These are phyloP conservation scores for Saccopteryx bilineata DNA, from an alignment of 2,113 vertebrate species.

Conservation along the genomic window DNA sequence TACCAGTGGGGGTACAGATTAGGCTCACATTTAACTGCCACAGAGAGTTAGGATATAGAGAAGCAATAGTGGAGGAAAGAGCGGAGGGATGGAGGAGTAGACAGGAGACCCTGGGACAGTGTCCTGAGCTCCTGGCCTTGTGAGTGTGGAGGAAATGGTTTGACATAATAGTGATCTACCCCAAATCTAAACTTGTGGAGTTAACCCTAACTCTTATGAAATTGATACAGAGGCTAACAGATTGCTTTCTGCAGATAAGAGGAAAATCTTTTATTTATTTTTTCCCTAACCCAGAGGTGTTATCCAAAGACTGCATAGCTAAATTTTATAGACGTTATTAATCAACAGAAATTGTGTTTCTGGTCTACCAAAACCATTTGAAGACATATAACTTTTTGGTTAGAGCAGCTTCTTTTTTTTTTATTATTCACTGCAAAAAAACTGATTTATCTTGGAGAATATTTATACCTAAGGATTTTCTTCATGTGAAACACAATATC, in stretches of 20 bases:
- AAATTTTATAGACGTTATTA: not conserved
- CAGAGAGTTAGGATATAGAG: not conserved
- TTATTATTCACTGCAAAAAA: not conserved
- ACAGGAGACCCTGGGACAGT: not conserved
- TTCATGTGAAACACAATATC: not conserved
- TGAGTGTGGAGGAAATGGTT: not conserved
- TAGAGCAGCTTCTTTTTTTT: not conserved
- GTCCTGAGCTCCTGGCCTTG: not conserved
- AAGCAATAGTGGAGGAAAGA: not conserved
- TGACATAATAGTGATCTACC: not conserved
- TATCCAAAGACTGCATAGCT: not conserved
- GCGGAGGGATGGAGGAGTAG: not conserved
- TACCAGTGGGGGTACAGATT: not conserved
- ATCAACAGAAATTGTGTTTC: not conserved
- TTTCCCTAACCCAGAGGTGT: not conserved
- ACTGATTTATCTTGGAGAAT: not conserved
- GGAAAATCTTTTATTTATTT: not conserved
- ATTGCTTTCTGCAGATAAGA: not conserved
- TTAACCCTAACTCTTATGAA: not conserved
- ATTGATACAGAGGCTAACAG: not conserved
- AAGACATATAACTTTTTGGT: not conserved
- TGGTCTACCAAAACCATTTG: not conserved
- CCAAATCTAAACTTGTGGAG: not conserved
- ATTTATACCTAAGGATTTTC: not conserved
- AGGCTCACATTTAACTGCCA: not conserved